Evolutionary conservation across 2,888 invertebrate genomes (phyloP).

Genomic region (Balanococcus diminutus): DNA sequence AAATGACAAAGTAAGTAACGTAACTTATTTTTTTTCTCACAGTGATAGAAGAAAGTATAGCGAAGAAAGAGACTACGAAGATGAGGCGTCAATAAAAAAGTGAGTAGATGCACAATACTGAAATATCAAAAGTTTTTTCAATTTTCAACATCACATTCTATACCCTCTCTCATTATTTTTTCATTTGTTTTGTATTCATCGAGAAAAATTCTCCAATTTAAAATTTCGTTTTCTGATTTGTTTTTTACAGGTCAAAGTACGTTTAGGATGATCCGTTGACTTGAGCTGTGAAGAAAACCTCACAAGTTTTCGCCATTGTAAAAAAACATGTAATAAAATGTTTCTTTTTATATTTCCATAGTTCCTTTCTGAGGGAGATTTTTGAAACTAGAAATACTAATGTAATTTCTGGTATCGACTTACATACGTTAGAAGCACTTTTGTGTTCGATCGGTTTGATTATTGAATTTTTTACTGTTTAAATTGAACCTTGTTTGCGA

Average conservation of each 20-base stretch:
- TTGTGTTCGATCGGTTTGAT: too few species aligned
- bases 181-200: neutral
- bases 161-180: neutral
- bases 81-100: constrained; percentile 38
- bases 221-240: neutral
- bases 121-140: too few species aligned
- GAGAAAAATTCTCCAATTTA: neutral
- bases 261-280: neutral
- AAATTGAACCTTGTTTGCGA: too few species aligned
- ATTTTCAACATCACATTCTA: too few species aligned
- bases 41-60: constrained; percentile 39
- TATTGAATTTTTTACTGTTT: too few species aligned
- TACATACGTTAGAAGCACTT: too few species aligned
- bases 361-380: neutral
- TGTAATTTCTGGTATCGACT: neutral
- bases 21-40: neutral
- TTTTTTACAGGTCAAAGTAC: constrained; percentile 35
- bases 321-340: constrained; percentile 12
- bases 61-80: constrained; percentile 45
- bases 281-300: neutral
- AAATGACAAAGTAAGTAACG: too few species aligned
- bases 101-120: neutral
- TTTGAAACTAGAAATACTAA: neutral
- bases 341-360: constrained; percentile 9
- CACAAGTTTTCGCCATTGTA: constrained; percentile 24